Evolutionary conservation across 2,888 invertebrate species (phyloP), one percentile per base, ranked within the genome.

Genomic region (Mythimna loreyi): DNA sequence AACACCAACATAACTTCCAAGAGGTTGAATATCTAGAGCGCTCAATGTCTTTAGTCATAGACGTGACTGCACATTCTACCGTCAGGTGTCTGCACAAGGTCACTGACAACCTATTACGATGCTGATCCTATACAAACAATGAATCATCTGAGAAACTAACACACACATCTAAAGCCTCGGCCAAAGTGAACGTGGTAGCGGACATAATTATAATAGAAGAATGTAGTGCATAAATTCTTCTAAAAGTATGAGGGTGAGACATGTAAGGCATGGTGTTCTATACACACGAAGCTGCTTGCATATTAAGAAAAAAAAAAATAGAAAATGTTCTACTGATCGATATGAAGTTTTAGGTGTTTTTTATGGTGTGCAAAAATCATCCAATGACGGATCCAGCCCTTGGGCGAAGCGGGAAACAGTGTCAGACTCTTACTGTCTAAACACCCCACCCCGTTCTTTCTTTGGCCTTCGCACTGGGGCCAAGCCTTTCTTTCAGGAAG

Each of bases 21-120:
- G 45, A 40, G 30, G 45, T 21, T 47, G 36, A 72, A 30, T 69
- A 68, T 47, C 13, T 68, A 68, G 40, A 58, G 13, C 21, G 30
- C 28, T 28, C n/a, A 8, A 21, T 21, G 11, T 36, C 30, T 76
- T 68, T 53, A 75, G 76, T 75, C 72, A 76, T 33, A 53, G 30
- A 30, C 23, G 13, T 49, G 71, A 11, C 45, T 13, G 47, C 43
- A 30, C 59, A 59, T 56, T 52, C 65, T 40, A 28, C 13, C 43
- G 60, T 65, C 79, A 75, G 74, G 75, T 75, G 75, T 60, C 21
- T 6, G 28, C 21, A 28, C 74, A 75, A 75, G 75, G 75, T 61
- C 60, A 36, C 72, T 58, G 72, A 28, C 72, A 64, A 49, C 72
- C 60, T 59, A 66, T 23, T 61, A 56, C 59, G 66, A 60, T 60